Base-by-base conservation (phyloP, 64 coral and sea anemone species). In the Anthopleura sola region DNA sequence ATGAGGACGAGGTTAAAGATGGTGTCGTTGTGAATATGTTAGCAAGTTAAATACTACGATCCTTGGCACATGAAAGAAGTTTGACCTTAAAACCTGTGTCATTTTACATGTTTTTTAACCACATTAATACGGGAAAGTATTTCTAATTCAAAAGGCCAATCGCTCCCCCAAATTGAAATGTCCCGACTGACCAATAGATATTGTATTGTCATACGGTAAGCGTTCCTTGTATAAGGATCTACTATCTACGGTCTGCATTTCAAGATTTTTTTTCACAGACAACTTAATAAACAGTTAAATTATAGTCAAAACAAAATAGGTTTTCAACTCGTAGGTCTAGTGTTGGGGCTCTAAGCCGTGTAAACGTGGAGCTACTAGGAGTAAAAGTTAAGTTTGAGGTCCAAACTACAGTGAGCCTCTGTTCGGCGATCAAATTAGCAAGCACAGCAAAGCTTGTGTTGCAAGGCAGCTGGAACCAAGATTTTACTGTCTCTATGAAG, bases 271-370 rank as follows among this genome's bases (percentile, higher is more conserved):
- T 29, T n/a, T 44, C 49, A 20, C 37, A 55, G 51, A 56, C 50
- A 83, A 83, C 6, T 36, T 28, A 8, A 54, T 83, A 83, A 83
- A 83, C 82, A 83, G 24, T 83, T 38, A 49, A 56, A 83, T 4
- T 23, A 37, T 34, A 83, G 82, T 57, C 82, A 83, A 18, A 83
- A 83, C 82, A 83, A 54, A 37, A n/a, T 5, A 7, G 17, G 10
- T 19, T 7, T 20, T 11, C 44, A 54, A 33, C 29, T 49, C 49
- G 39, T 28, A 19, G 2, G 26, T 16, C 23, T 56, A 60, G 50
- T 36, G 58, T 57, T 83, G 55, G n/a, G 82, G 29, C 13, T 46
- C 24, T 32, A 57, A 2, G 24, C 7, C 17, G 8, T 9, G 16
- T 23, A 78, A 57, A 32, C 19, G 81, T 83, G 81, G 0, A 54